These are phyloP conservation scores for Sus cebifrons DNA, from an alignment of 2,797 vertebrate species.

Conservation along the genomic window DNA sequence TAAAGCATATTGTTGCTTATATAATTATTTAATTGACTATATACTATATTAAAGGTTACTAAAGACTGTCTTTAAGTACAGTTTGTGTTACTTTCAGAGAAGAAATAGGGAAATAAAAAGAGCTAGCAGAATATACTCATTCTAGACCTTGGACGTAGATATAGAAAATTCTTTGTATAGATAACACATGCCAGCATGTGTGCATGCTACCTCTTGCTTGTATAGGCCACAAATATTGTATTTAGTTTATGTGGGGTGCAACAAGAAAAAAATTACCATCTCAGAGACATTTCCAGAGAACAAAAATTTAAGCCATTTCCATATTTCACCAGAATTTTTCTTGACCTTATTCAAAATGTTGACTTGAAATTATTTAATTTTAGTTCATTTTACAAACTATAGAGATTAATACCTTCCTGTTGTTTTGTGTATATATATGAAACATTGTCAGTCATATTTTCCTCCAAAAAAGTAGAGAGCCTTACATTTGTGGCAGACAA, in stretches of 20 bases:
- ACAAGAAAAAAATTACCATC: background rate
- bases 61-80: background rate
- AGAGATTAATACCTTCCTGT: background rate
- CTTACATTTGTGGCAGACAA: background rate
- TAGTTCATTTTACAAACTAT: background rate
- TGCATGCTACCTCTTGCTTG: background rate
- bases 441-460: background rate
- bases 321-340: background rate
- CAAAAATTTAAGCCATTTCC: background rate
- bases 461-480: background rate
- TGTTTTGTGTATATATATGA: background rate
- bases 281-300: conserved; percentile 12
- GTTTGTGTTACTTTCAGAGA: background rate
- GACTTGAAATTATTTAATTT: background rate
- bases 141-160: background rate
- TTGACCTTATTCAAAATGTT: background rate
- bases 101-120: background rate
- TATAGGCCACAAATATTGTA: background rate
- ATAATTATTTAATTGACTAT: background rate
- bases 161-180: background rate
- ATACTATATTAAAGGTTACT: background rate
- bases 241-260: background rate
- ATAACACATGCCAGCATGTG: background rate
- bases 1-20: background rate
- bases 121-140: background rate